Evolutionary conservation across 2,797 vertebrate genomes (phyloP).

Genomic region (Loris lydekkerianus): DNA sequence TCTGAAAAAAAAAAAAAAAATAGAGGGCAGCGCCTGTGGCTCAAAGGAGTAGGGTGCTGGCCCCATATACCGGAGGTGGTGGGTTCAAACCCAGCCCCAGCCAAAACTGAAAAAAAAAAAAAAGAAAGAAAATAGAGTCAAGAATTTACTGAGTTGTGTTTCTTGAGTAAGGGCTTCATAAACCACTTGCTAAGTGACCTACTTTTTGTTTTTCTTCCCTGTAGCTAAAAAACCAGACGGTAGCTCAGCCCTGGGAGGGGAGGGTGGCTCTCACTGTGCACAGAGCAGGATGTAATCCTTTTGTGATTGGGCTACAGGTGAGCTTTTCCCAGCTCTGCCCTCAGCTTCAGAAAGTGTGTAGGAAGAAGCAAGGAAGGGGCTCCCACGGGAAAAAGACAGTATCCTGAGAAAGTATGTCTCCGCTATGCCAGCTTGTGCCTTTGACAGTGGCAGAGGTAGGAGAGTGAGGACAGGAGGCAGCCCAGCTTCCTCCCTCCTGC

Average conservation of each 20-base stretch:
- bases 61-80: no score
- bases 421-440: not conserved
- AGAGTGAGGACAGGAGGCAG: accelerated
- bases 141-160: constrained; percentile 5
- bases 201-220: not conserved
- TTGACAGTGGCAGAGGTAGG: not conserved
- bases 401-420: not conserved
- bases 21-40: no score
- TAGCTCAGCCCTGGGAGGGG: not conserved
- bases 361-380: not conserved
- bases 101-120: no score
- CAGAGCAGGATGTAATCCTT: accelerated
- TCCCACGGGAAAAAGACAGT: not conserved
- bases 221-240: not conserved
- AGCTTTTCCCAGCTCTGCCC: not conserved
- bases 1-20: no score
- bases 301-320: not conserved
- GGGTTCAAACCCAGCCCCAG: no score
- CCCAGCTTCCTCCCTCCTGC: no score
- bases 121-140: not conserved
- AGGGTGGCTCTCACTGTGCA: not conserved
- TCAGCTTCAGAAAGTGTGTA: not conserved
- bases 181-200: constrained; percentile 47
- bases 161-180: constrained; percentile 39
- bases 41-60: no score